Conservation (phyloP, 2,113 vertebrate species). For the Panurus biarmicus region DNA sequence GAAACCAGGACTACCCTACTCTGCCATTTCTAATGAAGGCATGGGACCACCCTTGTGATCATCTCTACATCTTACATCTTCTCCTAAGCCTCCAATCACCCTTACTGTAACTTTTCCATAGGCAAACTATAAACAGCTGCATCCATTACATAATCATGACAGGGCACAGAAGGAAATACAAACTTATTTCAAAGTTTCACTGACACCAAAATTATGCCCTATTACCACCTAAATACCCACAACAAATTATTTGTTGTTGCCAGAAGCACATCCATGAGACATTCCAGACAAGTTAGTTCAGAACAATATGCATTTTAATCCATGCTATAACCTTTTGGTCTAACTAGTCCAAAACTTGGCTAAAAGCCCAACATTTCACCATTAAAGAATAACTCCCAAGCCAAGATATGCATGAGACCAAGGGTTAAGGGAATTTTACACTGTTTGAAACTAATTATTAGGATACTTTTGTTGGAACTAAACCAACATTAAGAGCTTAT, state of each 20-base stretch:
- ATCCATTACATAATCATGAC: background rate
- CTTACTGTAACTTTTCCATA: background rate
- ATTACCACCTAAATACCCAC: background rate
- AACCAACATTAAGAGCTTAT: background rate
- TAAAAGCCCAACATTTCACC: background rate
- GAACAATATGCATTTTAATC: background rate
- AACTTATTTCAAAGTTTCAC: conserved; percentile 20
- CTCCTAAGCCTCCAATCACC: background rate
- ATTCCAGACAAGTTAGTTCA: background rate
- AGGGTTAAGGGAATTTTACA: background rate
- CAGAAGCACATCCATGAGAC: background rate
- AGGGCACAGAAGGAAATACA: background rate
- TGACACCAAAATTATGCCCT: conserved; percentile 16
- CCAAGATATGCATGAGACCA: background rate
- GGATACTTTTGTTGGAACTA: background rate
- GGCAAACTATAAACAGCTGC: background rate
- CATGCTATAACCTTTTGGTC: background rate
- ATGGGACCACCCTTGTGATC: background rate
- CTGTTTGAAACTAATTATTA: background rate
- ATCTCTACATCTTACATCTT: background rate
- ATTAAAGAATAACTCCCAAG: background rate
- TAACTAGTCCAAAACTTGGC: background rate
- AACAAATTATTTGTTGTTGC: conserved; percentile 1
- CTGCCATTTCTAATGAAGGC: background rate
- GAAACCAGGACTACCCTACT: background rate